Evolutionary conservation across 2,888 invertebrate species (phyloP), one percentile per base, ranked within the genome.

Genomic region (Cryptocephalus moraei): DNA sequence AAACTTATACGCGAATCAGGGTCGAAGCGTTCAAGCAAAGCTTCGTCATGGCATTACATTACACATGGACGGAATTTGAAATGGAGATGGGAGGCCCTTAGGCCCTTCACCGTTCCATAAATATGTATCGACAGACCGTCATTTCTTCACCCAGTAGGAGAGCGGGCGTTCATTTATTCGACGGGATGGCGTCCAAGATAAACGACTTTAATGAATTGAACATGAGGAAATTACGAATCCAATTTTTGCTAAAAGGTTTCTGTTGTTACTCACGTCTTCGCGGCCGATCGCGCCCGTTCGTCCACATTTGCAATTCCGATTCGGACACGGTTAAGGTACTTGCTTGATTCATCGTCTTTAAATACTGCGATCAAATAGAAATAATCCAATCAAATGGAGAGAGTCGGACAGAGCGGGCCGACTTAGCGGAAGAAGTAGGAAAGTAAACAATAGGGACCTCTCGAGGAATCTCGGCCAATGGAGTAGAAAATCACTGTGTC

Each of bases 191-290:
- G 57, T 50, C 52, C 53, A 59, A 66, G 66, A 67, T 68, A 67
- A 67, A 67, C 65, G 54, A 41, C 10, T 47, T 65, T 68, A 69
- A 70, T 70, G 70, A 70, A 70, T 69, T 66, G 70, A 69, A 70
- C 70, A 69, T 69, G 70, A 69, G 67, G 53, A 58, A 65, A 62
- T 64, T 65, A 61, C 66, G 62, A 62, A 63, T 64, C 64, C 68
- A 67, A 66, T 67, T 59, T 59, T 57, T 54, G 60, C 68, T 71
- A 69, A 71, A 71, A 70, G 69, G 69, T 68, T 70, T 70, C 66
- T 67, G 65, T 64, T 68, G 69, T 70, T 67, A 12, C 32, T 31
- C 42, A 9, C 8, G 13, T 1, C 39, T 39, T 39, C 9, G 32
- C 11, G 40, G 22, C 31, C 40, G 14, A 13, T 39, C 8, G 2